A percentile compares a stretch with the other conserved stretches of the same genome.
These are phyloP conservation scores for Drosophila affinis DNA, from an alignment of 2,888 invertebrate genomes.

Conservation along the genomic window DNA sequence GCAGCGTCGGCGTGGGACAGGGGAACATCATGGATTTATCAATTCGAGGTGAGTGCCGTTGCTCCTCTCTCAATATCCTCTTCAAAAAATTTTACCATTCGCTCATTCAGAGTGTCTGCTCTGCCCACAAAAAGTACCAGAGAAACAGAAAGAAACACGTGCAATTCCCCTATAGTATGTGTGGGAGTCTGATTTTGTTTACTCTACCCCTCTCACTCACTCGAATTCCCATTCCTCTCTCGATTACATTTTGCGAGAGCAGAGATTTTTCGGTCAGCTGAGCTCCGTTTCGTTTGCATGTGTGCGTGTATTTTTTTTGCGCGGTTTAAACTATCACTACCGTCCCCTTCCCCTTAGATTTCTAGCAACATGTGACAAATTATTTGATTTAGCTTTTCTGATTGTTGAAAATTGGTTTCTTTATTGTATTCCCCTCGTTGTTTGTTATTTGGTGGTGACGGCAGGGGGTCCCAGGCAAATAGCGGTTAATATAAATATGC, in stretches of 20 bases:
- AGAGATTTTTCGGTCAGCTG: slow-evolving; percentile 20
- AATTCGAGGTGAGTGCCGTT: slow-evolving; percentile 73
- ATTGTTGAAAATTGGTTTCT: slow-evolving; percentile 58
- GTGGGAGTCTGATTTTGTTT: slow-evolving; percentile 62
- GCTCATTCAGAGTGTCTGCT: slow-evolving; percentile 29
- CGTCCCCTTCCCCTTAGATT: slow-evolving; percentile 23
- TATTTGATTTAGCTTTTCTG: slow-evolving; percentile 63
- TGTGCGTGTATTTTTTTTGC: slow-evolving; percentile 14
- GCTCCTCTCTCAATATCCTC: neutral
- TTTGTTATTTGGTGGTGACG: slow-evolving; percentile 12
- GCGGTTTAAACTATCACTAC: slow-evolving; percentile 34
- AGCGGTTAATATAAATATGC: slow-evolving; percentile 42
- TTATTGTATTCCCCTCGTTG: slow-evolving; percentile 3
- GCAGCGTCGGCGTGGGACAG: slow-evolving; percentile 32
- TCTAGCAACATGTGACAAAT: slow-evolving; percentile 65
- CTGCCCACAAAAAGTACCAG: slow-evolving; percentile 9
- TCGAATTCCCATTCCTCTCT: neutral
- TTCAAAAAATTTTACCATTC: neutral
- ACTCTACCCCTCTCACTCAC: slow-evolving; percentile 45
- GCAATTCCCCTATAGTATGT: slow-evolving; percentile 17
- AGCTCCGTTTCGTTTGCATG: slow-evolving; percentile 22
- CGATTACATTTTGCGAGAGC: slow-evolving; percentile 14
- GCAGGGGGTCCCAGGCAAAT: slow-evolving; percentile 44
- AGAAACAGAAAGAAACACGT: slow-evolving; percentile 34
- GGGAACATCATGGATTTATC: slow-evolving; percentile 80